Percentiles rank a stretch among this genome's conserved stretches.
Evolutionary conservation across 2,888 invertebrate species (phyloP).

Genomic region (Sinotaia quadrata): DNA sequence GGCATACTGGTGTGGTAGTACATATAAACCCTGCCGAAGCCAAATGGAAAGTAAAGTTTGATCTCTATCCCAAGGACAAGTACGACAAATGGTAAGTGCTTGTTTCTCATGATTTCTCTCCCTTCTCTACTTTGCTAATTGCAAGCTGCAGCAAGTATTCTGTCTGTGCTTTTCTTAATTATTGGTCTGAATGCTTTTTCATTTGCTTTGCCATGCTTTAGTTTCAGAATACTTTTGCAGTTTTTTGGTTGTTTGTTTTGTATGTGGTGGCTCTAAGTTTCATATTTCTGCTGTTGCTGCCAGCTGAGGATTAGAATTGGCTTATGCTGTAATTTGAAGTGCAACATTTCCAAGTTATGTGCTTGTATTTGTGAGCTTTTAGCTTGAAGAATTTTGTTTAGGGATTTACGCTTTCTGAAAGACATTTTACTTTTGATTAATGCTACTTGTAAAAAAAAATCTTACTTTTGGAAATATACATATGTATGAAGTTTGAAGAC

Average conservation of each 20-base stretch:
- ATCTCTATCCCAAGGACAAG: conserved; percentile 67
- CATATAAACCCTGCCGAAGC: conserved; percentile 55
- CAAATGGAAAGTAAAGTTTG: conserved; percentile 69
- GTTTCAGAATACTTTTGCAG: not conserved
- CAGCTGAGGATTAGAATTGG: no score
- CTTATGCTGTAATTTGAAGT: no score
- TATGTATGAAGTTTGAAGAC: no score
- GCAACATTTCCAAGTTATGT: no score
- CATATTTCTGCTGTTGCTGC: not conserved
- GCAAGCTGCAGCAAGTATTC: no score
- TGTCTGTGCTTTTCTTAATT: no score
- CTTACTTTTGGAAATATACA: no score
- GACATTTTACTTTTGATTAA: no score
- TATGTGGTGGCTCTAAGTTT: not conserved
- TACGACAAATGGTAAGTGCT: conserved; percentile 69
- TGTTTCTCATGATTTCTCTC: not conserved
- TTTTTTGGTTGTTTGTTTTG: not conserved
- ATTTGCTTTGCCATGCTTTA: not conserved
- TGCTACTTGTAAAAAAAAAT: no score
- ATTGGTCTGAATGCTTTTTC: not conserved
- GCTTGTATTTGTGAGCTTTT: no score
- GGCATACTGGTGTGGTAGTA: conserved; percentile 61
- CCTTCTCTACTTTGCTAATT: not conserved
- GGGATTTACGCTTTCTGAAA: no score
- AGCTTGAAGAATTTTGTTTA: no score